These are phyloP conservation scores for Diphyllodes magnificus DNA, from an alignment of 2,113 vertebrate species.

Conservation along the genomic window DNA sequence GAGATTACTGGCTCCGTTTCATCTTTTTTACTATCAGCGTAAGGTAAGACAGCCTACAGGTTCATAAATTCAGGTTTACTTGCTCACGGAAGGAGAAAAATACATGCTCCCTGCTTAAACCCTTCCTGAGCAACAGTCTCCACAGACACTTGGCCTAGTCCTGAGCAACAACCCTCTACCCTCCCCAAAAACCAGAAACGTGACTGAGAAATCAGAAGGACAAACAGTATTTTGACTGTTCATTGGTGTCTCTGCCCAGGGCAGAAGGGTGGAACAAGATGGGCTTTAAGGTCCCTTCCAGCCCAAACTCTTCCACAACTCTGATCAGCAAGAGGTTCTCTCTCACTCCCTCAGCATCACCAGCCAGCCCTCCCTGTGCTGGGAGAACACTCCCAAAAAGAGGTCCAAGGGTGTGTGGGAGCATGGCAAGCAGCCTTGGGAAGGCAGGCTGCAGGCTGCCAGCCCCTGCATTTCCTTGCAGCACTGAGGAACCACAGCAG, in stretches of 20 bases:
- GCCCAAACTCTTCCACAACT: background rate
- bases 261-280: background rate
- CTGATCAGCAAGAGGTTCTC: background rate
- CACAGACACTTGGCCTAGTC: background rate
- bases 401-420: rapidly evolving
- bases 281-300: background rate
- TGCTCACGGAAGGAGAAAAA: background rate
- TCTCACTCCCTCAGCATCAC: background rate
- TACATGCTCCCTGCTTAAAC: background rate
- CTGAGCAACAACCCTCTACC: background rate
- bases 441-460: background rate
- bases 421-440: rapidly evolving
- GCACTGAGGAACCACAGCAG: rapidly evolving
- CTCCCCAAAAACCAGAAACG: background rate
- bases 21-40: background rate
- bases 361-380: rapidly evolving
- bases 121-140: background rate
- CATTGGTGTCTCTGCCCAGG: background rate
- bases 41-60: background rate
- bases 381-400: background rate
- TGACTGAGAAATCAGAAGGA: background rate
- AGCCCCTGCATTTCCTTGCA: background rate
- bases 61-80: background rate
- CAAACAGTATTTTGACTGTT: background rate
- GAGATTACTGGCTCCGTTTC: background rate